These are phyloP conservation scores for Peucedramus taeniatus DNA, from an alignment of 2,113 vertebrate species.

Conservation along the genomic window DNA sequence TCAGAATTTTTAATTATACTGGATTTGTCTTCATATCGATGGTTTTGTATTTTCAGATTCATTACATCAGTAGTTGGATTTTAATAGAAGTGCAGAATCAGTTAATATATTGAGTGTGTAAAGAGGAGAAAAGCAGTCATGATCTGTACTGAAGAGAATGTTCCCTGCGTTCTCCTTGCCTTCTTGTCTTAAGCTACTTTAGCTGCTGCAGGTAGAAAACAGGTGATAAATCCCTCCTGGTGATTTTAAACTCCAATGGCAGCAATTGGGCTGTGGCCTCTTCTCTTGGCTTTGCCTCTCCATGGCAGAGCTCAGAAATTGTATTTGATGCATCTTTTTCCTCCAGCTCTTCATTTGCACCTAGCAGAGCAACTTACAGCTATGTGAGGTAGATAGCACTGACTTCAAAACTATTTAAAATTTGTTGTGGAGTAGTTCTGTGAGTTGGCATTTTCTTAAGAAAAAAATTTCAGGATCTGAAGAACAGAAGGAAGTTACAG, in stretches of 20 bases:
- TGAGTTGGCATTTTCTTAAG: neutral
- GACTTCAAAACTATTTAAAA: neutral
- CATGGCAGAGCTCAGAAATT: neutral
- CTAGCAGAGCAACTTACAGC: neutral
- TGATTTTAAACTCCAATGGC: neutral
- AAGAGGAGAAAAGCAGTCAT: neutral
- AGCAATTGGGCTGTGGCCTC: neutral
- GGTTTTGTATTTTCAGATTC: neutral
- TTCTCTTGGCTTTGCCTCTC: neutral
- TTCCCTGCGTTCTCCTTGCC: neutral
- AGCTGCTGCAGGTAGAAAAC: neutral
- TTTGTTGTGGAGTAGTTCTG: neutral
- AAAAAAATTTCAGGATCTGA: neutral
- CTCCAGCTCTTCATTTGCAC: neutral
- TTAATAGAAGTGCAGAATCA: neutral
- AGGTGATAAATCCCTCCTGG: neutral
- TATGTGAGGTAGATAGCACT: neutral
- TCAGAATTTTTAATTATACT: neutral
- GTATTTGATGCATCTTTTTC: neutral
- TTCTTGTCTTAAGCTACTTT: neutral
- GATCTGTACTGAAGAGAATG: constrained; percentile 10
- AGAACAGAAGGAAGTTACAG: neutral
- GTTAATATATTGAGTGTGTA: neutral
- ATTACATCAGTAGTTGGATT: neutral
- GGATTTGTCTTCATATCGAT: neutral